These are phyloP conservation scores for Saimiri boliviensis DNA, from an alignment of 2,113 vertebrate species.

Conservation along the genomic window DNA sequence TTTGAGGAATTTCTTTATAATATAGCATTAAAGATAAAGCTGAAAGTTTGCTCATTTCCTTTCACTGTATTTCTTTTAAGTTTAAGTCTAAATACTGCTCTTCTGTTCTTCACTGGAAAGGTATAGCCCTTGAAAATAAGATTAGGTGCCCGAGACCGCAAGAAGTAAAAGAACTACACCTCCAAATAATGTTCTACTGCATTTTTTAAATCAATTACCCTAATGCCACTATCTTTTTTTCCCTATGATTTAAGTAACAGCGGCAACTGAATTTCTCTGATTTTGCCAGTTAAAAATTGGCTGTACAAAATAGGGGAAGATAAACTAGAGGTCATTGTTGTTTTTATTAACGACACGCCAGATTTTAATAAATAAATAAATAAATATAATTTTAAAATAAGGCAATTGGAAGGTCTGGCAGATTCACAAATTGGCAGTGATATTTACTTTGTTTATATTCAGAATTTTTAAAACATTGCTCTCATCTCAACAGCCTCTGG, in stretches of 20 bases:
- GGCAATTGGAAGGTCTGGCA: constrained; percentile 28
- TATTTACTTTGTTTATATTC: constrained; percentile 60
- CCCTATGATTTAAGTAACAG: background rate
- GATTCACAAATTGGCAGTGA: constrained; percentile 42
- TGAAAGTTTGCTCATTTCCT: background rate
- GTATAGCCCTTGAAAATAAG: background rate
- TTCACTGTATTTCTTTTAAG: background rate
- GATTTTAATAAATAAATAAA: background rate
- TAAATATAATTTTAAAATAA: constrained; percentile 36
- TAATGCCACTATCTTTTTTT: background rate
- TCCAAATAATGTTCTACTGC: background rate
- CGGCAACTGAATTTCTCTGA: background rate
- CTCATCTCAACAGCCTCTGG: constrained; percentile 58
- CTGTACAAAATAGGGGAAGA: background rate
- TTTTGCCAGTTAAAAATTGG: constrained; percentile 13
- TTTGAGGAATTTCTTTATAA: constrained; percentile 40
- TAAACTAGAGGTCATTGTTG: background rate
- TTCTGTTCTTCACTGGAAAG: background rate
- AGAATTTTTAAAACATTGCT: constrained; percentile 56
- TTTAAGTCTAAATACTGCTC: background rate
- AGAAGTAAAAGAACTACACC: background rate
- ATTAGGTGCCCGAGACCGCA: background rate
- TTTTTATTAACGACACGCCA: background rate
- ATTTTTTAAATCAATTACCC: constrained; percentile 5
- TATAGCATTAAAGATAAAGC: background rate